Evolutionary conservation across 2,113 vertebrate genomes (phyloP), one percentile per base, ranked within the genome.

Genomic region (Xyliphius kryptos): DNA sequence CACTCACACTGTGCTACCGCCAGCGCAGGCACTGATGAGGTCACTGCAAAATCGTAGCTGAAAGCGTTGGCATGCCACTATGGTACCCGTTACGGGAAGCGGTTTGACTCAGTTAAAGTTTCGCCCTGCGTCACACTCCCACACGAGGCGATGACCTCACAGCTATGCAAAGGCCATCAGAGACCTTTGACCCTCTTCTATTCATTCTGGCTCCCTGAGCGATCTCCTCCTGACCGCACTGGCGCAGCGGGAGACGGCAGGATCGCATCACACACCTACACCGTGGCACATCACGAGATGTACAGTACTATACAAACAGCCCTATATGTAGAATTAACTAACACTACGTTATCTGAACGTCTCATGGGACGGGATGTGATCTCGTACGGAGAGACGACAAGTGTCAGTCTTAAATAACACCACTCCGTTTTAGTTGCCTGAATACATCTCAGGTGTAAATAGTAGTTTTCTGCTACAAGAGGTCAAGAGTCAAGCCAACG

Each of bases 121-220:
- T 21, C 13, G n/a, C 14, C 51, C 26, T 69, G 67, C 63, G 63
- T 73, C 71, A 69, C 38, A 15, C 54, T 54, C 54, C 61, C 56
- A 59, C 51, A 16, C 13, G 17, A 37, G 53, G 41, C 20, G 37
- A 13, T 15, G 40, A 52, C 53, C 55, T 61, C 46, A 40, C 38
- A 40, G 51, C 52, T 56, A 40, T 56, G 66, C n/a, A 61, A 49
- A 49, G 43, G 46, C 32, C 54, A 66, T 32, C 63, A 15, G 2
- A 58, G 56, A 68, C 56, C 62, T 57, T 54, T 61, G 50, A 17
- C 40, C 43, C 37, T n/a, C 12, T 26, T 43, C 44, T 48, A 15
- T 46, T 47, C 41, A 46, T 26, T 46, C 21, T 43, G 41, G 16
- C 32, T 40, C 53, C 26, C 21, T 19, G 3, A 37, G 13, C 54